Base-by-base conservation (phyloP, 2,113 vertebrate genomes). In the Dryoscopus gambensis region DNA sequence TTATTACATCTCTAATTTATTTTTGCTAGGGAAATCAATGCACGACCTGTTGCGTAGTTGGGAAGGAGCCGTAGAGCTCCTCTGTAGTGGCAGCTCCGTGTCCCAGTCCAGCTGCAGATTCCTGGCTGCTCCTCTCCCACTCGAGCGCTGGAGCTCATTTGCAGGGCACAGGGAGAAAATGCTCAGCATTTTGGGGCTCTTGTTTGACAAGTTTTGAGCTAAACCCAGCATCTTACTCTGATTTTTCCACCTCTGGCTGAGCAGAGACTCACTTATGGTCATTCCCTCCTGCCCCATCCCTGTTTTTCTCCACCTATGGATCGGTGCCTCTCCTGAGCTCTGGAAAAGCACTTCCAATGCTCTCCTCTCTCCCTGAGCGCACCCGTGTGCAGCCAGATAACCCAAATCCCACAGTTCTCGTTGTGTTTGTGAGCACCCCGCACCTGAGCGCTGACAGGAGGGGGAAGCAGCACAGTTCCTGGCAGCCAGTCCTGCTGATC, bases 401-500 rank as follows among this genome's bases (percentile, higher is more conserved):
- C 4, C 28, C 75, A 25, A 59, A 56, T 4, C 14, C 47, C 69
- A 46, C 46, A 11, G 4, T 25, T 76, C 46, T 19, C 2, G 0
- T 14, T 13, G 10, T 4, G 13, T 52, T 81, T 55, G 14, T 31
- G 39, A 40, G 5, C 21, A 37, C 21, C 59, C 50, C 23, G 44
- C 11, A 35, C 0, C 12, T 40, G 37, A 23, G 62, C 65, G 4
- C 46, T 27, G 28, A 16, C 37, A 28, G 75, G 22, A 11, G 79
- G 67, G n/a, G 73, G 40, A 12, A 52, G 42, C 47, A 65, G 63
- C 82, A 23, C 28, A 37, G 22, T 5, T 90, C 57, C 92, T 87
- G 90, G 74, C 77, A 94, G 91, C 42, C 57, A 50, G 28, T 33
- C 71, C 77, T 84, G 87, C 81, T 89, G 78, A 64, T 49, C 15